phyloP scores from a whole-genome alignment of 2,113 vertebrate genomes.

The Centrocercus urophasianus region DNA sequence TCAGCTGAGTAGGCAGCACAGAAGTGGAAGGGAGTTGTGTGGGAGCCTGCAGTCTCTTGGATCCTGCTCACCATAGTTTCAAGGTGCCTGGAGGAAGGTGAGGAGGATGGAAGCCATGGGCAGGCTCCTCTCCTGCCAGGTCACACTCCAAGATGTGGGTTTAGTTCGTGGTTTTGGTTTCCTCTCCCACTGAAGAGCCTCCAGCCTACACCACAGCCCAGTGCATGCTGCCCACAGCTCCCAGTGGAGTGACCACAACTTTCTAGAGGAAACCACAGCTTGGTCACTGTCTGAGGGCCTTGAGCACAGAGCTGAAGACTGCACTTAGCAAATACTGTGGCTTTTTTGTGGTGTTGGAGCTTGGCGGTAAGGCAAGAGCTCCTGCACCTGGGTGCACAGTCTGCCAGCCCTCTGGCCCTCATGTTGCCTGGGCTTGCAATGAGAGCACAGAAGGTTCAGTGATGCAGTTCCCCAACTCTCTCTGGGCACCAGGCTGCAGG shows the following conservation, averaged over 20 bases:
- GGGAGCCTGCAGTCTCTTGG: neutral
- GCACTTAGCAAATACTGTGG: neutral
- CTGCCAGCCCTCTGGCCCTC: neutral
- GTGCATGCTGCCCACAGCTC: neutral
- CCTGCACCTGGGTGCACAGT: fast-evolving
- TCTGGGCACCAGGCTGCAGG: neutral
- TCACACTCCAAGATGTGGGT: neutral
- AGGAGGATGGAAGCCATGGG: fast-evolving
- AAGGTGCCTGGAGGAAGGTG: neutral
- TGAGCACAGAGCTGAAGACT: neutral
- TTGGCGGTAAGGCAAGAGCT: neutral
- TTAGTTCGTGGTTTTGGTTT: neutral
- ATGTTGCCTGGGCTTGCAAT: neutral
- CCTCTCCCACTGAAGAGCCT: neutral
- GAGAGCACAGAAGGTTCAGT: neutral
- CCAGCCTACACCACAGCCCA: neutral
- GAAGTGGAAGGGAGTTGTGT: fast-evolving
- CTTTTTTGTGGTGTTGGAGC: neutral
- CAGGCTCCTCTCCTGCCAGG: neutral
- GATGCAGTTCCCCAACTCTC: neutral
- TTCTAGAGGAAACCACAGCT: neutral
- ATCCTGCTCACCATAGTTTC: neutral
- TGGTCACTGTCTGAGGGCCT: neutral
- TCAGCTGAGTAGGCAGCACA: neutral
- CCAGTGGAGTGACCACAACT: neutral